phyloP scores from a whole-genome alignment of 2,888 invertebrate genomes.

The Hirtodrosophila cameraria region DNA sequence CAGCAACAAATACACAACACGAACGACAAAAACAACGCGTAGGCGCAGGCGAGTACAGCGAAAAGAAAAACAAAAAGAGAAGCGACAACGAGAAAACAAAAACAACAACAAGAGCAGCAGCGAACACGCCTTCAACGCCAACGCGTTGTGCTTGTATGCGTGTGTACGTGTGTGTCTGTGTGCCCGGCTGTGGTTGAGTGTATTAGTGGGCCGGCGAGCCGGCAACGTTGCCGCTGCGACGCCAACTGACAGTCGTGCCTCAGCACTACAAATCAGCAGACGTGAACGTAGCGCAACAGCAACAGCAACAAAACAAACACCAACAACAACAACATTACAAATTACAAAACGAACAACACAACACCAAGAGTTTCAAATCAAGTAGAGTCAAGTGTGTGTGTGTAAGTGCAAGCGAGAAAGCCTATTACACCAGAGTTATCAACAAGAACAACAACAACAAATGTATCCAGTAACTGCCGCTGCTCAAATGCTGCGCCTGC shows the following conservation, averaged over 20 bases:
- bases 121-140: constrained; percentile 26
- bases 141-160: constrained; percentile 30
- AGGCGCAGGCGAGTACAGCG: constrained; percentile 23
- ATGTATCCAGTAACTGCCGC: constrained; percentile 61
- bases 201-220: constrained; percentile 47
- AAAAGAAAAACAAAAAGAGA: constrained; percentile 14
- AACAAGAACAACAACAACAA: constrained; percentile 3
- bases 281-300: constrained; percentile 40
- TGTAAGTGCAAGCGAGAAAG: background rate
- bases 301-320: background rate
- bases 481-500: constrained; percentile 63
- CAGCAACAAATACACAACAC: constrained; percentile 6
- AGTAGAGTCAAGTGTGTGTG: background rate
- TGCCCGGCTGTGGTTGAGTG: background rate
- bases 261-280: constrained; percentile 64
- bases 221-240: constrained; percentile 49
- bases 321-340: too few relatives aligned
- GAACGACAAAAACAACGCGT: constrained; percentile 21
- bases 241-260: constrained; percentile 68
- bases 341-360: background rate
- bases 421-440: background rate
- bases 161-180: constrained; percentile 5
- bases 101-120: constrained; percentile 1
- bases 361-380: constrained; percentile 9
- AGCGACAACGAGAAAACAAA: constrained; percentile 2